These are phyloP conservation scores for Venustaconcha ellipsiformis DNA, from an alignment of 1,140 invertebrate genomes.

Conservation along the genomic window DNA sequence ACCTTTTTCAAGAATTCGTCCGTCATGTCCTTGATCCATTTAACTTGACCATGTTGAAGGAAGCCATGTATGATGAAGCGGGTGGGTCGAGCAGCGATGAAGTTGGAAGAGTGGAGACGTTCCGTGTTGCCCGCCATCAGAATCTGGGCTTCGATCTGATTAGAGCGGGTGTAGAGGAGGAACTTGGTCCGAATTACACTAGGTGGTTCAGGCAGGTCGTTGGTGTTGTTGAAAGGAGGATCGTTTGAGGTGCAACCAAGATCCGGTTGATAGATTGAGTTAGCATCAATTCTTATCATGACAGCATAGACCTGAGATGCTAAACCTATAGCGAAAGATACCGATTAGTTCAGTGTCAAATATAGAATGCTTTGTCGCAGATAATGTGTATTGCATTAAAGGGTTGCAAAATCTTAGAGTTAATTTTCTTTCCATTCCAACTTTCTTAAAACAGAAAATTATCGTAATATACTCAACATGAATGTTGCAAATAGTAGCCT, in stretches of 20 bases:
- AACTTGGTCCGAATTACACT: conserved; percentile 34
- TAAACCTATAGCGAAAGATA: too few relatives aligned
- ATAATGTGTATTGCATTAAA: too few relatives aligned
- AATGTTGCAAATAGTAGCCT: too few relatives aligned
- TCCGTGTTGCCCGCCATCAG: conserved; percentile 4
- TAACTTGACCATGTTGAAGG: conserved; percentile 86
- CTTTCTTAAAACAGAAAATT: too few relatives aligned
- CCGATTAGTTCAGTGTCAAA: too few relatives aligned
- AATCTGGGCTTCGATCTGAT: conserved; percentile 1
- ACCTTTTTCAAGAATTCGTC: conserved; percentile 49
- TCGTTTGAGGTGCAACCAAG: conserved; percentile 52
- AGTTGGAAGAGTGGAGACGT: conserved; percentile 26
- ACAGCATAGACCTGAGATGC: too few relatives aligned
- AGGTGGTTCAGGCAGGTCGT: conserved; percentile 42
- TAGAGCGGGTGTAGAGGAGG: conserved; percentile 25
- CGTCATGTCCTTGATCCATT: conserved; percentile 79
- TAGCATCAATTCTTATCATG: too few relatives aligned
- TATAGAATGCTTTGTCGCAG: too few relatives aligned
- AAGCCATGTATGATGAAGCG: conserved; percentile 96
- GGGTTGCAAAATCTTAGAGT: too few relatives aligned
- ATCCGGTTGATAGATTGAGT: background rate
- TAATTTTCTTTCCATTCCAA: too few relatives aligned
- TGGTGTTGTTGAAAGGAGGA: conserved; percentile 48
- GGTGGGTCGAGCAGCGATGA: conserved; percentile 33
- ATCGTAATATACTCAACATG: too few relatives aligned